Evolutionary conservation across 1,140 invertebrate genomes (phyloP).

Genomic region (Platyura marginata): DNA sequence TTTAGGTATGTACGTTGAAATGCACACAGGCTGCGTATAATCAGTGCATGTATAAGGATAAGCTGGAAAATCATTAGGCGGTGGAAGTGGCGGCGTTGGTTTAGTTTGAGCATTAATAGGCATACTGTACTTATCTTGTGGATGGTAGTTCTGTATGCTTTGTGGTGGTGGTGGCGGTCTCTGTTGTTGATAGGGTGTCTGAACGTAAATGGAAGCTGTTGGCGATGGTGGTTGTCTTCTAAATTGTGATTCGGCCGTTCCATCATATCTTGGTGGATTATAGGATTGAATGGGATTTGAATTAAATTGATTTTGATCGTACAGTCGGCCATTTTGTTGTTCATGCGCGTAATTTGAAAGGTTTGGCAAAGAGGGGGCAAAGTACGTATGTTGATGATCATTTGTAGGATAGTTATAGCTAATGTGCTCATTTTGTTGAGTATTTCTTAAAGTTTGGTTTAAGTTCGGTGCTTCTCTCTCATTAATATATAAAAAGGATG

Average conservation of each 20-base stretch:
- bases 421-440: not conserved
- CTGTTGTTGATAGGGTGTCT: too few relatives aligned
- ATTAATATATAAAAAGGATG: not conserved
- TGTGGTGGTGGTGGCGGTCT: too few relatives aligned
- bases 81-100: too few relatives aligned
- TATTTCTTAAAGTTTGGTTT: not conserved
- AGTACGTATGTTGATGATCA: not conserved
- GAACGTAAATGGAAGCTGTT: too few relatives aligned
- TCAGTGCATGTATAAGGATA: slow-evolving; percentile 1
- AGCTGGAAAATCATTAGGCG: slow-evolving; percentile 1
- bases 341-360: not conserved
- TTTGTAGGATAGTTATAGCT: not conserved
- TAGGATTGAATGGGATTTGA: too few relatives aligned
- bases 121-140: too few relatives aligned
- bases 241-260: too few relatives aligned
- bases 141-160: too few relatives aligned
- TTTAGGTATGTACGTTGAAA: slow-evolving; percentile 2
- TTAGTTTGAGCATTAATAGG: too few relatives aligned
- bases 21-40: slow-evolving; percentile 1
- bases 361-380: slow-evolving; percentile 16
- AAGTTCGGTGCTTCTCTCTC: not conserved
- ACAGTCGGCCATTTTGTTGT: not conserved
- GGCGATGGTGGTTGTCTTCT: too few relatives aligned
- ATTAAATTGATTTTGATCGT: too few relatives aligned
- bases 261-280: too few relatives aligned